phyloP scores from a whole-genome alignment of 2,113 vertebrate species.

The Puntigrus tetrazona region DNA sequence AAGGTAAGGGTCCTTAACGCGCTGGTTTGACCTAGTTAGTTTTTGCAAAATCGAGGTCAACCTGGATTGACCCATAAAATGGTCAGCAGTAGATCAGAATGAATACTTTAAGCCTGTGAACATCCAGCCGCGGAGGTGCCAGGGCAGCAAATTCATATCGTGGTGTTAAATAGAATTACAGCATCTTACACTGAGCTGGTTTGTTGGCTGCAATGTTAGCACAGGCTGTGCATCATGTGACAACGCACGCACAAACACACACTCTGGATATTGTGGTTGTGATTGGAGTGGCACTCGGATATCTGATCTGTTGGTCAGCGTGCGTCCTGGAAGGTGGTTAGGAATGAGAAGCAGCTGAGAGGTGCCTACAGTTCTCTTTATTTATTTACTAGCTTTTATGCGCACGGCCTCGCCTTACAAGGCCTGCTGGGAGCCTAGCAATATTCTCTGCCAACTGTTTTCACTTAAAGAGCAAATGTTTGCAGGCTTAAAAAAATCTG shows the following conservation, averaged over 20 bases:
- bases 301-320: conserved; percentile 65
- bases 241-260: not conserved
- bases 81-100: conserved; percentile 16
- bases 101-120: not conserved
- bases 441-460: conserved; percentile 44
- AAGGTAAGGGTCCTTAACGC: conserved; percentile 77
- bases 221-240: conserved; percentile 45
- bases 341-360: conserved; percentile 68
- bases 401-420: conserved; percentile 52
- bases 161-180: conserved; percentile 47
- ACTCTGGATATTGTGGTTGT: conserved; percentile 68
- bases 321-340: conserved; percentile 68
- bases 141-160: not conserved
- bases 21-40: conserved; percentile 1
- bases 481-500: not conserved
- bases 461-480: conserved; percentile 33
- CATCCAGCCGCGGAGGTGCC: not conserved
- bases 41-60: conserved; percentile 13
- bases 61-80: conserved; percentile 26
- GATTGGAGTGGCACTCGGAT: conserved; percentile 69
- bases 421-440: conserved; percentile 7
- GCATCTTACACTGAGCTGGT: conserved; percentile 34
- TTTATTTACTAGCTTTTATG: conserved; percentile 73
- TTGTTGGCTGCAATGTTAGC: conserved; percentile 46
- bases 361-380: conserved; percentile 68